These are phyloP conservation scores for Pollenia labialis DNA, from an alignment of 2,888 invertebrate species.

Conservation along the genomic window DNA sequence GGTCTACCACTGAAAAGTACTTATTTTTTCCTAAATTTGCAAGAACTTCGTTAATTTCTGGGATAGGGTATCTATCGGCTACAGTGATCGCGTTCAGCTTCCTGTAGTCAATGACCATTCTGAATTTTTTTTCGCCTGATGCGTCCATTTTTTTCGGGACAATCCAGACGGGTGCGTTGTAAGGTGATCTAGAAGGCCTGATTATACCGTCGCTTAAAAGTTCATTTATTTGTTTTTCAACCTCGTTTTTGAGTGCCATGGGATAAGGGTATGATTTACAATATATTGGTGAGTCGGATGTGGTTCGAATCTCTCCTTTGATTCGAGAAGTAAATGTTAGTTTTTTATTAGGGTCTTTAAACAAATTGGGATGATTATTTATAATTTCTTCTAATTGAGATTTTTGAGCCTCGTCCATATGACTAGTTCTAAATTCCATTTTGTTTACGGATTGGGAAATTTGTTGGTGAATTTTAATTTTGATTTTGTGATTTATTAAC, in stretches of 20 bases:
- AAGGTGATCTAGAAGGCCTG: slow-evolving; percentile 24
- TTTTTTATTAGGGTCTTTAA: slow-evolving; percentile 32
- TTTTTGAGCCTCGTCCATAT: slow-evolving; percentile 34
- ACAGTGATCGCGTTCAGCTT: slow-evolving; percentile 42
- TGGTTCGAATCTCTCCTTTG: slow-evolving; percentile 25
- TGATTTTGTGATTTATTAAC: slow-evolving; percentile 17
- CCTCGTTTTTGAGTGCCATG: slow-evolving; percentile 29
- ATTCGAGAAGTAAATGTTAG: slow-evolving; percentile 28
- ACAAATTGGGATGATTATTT: slow-evolving; percentile 23
- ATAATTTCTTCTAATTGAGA: slow-evolving; percentile 40
- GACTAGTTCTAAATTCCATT: slow-evolving; percentile 22
- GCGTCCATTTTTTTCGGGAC: neutral
- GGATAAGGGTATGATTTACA: slow-evolving; percentile 15
- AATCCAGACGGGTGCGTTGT: slow-evolving; percentile 25
- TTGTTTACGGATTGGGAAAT: slow-evolving; percentile 13
- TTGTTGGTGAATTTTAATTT: slow-evolving; percentile 1
- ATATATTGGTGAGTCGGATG: slow-evolving; percentile 5
- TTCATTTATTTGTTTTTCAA: slow-evolving; percentile 26
- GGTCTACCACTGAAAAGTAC: slow-evolving; percentile 34
- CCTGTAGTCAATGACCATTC: slow-evolving; percentile 47
- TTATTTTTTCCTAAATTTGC: slow-evolving; percentile 21
- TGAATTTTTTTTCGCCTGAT: neutral
- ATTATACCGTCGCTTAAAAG: slow-evolving; percentile 22
- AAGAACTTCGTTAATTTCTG: slow-evolving; percentile 33
- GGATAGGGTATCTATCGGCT: slow-evolving; percentile 30